phyloP scores from a whole-genome alignment of 2,797 vertebrate species.

The Macropodus opercularis region DNA sequence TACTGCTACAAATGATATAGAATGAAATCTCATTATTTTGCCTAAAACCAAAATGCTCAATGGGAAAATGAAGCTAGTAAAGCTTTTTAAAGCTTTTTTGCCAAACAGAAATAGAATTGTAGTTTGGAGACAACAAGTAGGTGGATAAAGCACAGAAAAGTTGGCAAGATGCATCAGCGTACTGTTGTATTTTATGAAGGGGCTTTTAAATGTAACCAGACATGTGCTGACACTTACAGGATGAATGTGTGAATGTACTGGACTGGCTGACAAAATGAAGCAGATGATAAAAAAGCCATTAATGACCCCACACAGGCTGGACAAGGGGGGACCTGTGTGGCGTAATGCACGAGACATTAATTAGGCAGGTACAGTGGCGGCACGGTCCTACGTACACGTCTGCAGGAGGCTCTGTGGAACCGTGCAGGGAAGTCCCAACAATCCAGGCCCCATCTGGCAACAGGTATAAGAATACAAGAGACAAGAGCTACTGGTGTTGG shows the following conservation, averaged over 20 bases:
- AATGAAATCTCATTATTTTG: too few species aligned
- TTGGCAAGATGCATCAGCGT: too few species aligned
- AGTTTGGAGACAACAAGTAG: too few species aligned
- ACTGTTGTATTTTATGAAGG: too few species aligned
- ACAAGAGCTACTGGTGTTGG: constrained; percentile 59
- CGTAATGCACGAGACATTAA: constrained; percentile 36
- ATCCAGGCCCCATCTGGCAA: constrained; percentile 83
- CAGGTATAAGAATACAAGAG: constrained; percentile 74
- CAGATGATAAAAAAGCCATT: constrained; percentile 67
- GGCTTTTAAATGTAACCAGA: background rate
- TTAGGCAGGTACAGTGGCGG: constrained; percentile 32
- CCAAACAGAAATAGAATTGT: background rate
- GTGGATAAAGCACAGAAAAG: background rate
- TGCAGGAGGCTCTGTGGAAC: constrained; percentile 83
- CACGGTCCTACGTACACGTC: constrained; percentile 80
- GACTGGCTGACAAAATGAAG: constrained; percentile 66
- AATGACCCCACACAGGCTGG: constrained; percentile 42
- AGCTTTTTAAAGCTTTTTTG: too few species aligned
- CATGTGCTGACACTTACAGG: constrained; percentile 8
- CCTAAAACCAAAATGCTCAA: too few species aligned
- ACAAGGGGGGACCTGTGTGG: constrained; percentile 40
- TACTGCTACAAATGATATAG: too few species aligned
- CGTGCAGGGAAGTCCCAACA: constrained; percentile 83
- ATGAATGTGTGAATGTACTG: constrained; percentile 57
- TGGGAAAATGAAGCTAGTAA: too few species aligned